These are phyloP conservation scores for Cynocephalus volans DNA, from an alignment of 2,113 vertebrate genomes.

Conservation along the genomic window DNA sequence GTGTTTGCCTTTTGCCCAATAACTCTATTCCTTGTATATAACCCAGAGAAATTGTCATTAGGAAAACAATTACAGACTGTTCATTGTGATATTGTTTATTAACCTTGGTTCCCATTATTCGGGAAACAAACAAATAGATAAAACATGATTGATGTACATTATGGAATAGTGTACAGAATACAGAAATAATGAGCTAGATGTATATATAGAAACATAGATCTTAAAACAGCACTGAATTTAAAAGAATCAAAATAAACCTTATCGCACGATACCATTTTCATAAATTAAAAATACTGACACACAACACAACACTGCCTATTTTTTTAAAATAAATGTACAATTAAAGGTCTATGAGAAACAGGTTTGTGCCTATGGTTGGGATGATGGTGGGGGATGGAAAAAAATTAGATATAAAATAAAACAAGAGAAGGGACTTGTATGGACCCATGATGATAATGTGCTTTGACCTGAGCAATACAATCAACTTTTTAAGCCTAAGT, in stretches of 20 bases:
- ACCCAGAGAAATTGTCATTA: background rate
- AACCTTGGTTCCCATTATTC: background rate
- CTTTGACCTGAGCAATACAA: background rate
- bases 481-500: background rate
- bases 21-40: constrained; percentile 2
- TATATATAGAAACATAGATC: background rate
- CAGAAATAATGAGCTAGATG: background rate
- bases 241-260: background rate
- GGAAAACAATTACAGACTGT: constrained; percentile 5
- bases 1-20: background rate
- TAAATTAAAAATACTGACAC: constrained; percentile 16
- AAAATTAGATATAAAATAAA: background rate
- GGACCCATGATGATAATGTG: background rate
- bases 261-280: background rate
- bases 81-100: background rate
- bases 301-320: background rate
- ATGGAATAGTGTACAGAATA: background rate
- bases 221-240: background rate
- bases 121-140: background rate
- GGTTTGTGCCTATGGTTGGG: background rate
- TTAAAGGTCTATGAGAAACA: background rate
- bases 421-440: background rate
- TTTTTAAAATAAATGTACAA: background rate
- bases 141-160: background rate
- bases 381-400: background rate